phyloP scores from a whole-genome alignment of 2,888 invertebrate species.

The Apamea crenata region DNA sequence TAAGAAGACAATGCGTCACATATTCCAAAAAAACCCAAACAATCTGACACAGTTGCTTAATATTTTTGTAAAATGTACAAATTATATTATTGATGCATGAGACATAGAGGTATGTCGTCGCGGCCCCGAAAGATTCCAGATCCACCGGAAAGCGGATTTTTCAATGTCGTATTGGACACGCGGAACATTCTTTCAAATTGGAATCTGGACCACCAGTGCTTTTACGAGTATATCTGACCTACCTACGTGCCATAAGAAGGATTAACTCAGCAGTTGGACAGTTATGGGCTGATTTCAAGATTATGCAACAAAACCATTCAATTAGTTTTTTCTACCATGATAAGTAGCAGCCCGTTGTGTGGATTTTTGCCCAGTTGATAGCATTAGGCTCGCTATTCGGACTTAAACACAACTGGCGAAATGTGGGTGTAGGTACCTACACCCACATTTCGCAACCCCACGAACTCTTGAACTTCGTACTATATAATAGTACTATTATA shows the following conservation, averaged over 20 bases:
- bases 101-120: conserved; percentile 27
- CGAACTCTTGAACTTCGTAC: too few relatives aligned
- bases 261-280: not conserved
- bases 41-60: conserved; percentile 34
- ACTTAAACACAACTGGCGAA: not conserved
- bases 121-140: conserved; percentile 20
- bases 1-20: conserved; percentile 25
- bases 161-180: conserved; percentile 2
- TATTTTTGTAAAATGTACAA: conserved; percentile 15
- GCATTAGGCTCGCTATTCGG: not conserved
- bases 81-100: conserved; percentile 9
- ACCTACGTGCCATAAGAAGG: not conserved
- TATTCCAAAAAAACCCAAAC: conserved; percentile 9
- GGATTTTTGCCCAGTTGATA: not conserved
- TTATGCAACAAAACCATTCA: not conserved
- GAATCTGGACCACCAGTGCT: not conserved
- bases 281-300: not conserved
- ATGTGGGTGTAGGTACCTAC: not conserved
- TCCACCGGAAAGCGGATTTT: conserved; percentile 4
- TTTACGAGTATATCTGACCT: not conserved
- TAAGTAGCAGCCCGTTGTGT: too few relatives aligned
- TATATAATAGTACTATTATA: too few relatives aligned
- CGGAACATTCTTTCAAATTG: conserved; percentile 4
- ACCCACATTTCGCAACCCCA: too few relatives aligned
- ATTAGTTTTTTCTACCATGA: not conserved